Base-by-base conservation (phyloP, 2,888 invertebrate genomes). In the Caenorhabditis sp. region DNA sequence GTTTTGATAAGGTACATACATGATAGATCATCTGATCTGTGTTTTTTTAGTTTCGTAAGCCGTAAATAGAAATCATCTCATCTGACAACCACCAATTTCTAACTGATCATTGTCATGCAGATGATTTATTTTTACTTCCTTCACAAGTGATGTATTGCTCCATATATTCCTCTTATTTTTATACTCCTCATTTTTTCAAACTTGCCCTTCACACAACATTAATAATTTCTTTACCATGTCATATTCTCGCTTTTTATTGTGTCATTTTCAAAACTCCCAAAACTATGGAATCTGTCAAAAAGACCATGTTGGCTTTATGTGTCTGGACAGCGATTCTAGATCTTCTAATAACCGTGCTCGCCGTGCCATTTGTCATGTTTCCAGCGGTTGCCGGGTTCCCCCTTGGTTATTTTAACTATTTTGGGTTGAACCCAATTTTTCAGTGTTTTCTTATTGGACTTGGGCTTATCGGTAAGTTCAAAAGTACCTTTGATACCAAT, bases 261-360 rank as follows among this genome's bases (percentile, higher is more conserved):
- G 65, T 70, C 8, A 10, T 70, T 14, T 65, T 53, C 38, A 57
- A 62, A 25, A 70, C 65, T 12, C 70, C 70, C 0, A 43, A 59
- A 2, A 53, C 53, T 0, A 70, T 70, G 70, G 60, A 54, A 43
- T 59, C 61, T 14, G 70, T 64, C 2, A 70, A 63, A 43, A 54
- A 38, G 58, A 66, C 38, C 49, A 52, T 70, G 62, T 23, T 70
- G n/a, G 52, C 59, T 7, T 23, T 66, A 21, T 64, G 57, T n/a
- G 12, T 70, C 10, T 59, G 63, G 59, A 69, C 53, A 52, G 31
- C 27, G 0, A 43, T 60, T 14, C 21, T 69, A 12, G 69, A 69
- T 21, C 23, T 64, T 0, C 21, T 20, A 1, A 20, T 69, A 3
- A 63, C 63, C 5, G 4, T 63, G 0, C 38, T 63, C 23, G 49